Percentiles rank a stretch among this genome's conserved stretches.
phyloP scores from a whole-genome alignment of 2,113 vertebrate genomes.

The Nothobranchius furzeri region DNA sequence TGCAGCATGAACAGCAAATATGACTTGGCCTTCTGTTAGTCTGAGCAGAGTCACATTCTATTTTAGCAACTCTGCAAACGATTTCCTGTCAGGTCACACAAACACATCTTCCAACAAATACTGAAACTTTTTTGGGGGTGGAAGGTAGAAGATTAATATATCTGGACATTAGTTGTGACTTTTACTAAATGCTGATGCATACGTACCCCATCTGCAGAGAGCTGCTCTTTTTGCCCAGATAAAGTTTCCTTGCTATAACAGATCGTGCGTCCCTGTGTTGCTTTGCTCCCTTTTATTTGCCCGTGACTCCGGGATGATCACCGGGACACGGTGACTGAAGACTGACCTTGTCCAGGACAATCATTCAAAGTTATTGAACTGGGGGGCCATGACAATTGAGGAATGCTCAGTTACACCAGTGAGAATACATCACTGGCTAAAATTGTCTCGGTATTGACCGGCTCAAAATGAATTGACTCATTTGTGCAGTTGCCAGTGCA shows the following conservation, averaged over 20 bases:
- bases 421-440: constrained; percentile 75
- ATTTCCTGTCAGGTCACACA: constrained; percentile 28
- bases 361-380: constrained; percentile 79
- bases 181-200: neutral
- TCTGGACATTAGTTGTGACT: neutral
- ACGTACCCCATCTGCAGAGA: neutral
- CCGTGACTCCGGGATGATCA: constrained; percentile 40
- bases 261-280: constrained; percentile 22
- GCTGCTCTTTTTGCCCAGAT: constrained; percentile 15
- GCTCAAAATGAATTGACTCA: constrained; percentile 66
- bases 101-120: constrained; percentile 14
- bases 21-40: constrained; percentile 1
- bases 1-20: constrained; percentile 17
- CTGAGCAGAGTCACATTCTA: constrained; percentile 18
- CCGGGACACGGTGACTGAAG: constrained; percentile 66
- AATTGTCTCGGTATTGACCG: constrained; percentile 78
- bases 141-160: neutral
- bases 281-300: constrained; percentile 36
- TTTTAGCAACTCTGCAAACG: constrained; percentile 21
- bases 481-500: constrained; percentile 35
- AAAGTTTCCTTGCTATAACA: constrained; percentile 6
- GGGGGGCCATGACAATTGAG: constrained; percentile 73
- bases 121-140: neutral
- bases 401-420: constrained; percentile 68
- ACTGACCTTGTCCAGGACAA: constrained; percentile 76